Conservation (phyloP, 92 coral and sea anemone genomes). For the Porites rus region DNA sequence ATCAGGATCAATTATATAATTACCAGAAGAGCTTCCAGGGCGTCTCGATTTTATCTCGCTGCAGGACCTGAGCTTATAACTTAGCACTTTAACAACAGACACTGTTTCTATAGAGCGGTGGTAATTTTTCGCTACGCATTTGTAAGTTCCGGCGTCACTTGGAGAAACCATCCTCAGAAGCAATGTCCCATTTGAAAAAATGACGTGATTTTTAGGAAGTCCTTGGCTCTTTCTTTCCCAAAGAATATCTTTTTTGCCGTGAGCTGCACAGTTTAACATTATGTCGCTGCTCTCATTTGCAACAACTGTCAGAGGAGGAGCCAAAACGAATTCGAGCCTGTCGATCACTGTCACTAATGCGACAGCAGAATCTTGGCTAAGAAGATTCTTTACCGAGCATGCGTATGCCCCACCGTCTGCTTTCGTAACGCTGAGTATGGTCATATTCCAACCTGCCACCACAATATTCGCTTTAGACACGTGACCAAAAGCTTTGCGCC, state of each 20-base stretch:
- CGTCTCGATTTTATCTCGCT: neutral
- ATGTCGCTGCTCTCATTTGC: neutral
- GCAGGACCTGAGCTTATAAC: neutral
- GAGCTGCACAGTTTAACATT: neutral
- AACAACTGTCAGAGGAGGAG: conserved; percentile 1
- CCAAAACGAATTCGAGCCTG: neutral
- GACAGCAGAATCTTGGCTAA: neutral
- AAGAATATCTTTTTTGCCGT: neutral
- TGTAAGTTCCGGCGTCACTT: conserved; percentile 2
- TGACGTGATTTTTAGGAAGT: neutral
- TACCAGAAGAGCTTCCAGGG: conserved; percentile 13
- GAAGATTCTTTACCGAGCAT: conserved; percentile 22
- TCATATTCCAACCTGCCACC: neutral
- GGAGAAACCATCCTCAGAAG: neutral
- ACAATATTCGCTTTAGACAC: neutral
- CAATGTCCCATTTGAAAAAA: conserved; percentile 35
- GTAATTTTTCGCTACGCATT: conserved; percentile 20
- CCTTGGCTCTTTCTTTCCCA: neutral
- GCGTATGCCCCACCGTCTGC: conserved; percentile 26
- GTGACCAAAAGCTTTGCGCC: conserved; percentile 3
- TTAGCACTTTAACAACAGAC: neutral
- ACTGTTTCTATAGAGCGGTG: conserved; percentile 22
- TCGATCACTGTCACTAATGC: conserved; percentile 15
- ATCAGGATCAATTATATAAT: conserved; percentile 45
- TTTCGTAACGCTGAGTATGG: conserved; percentile 3